phyloP scores from a whole-genome alignment of 1,140 invertebrate genomes.

The Akabosia matsudoensis region DNA sequence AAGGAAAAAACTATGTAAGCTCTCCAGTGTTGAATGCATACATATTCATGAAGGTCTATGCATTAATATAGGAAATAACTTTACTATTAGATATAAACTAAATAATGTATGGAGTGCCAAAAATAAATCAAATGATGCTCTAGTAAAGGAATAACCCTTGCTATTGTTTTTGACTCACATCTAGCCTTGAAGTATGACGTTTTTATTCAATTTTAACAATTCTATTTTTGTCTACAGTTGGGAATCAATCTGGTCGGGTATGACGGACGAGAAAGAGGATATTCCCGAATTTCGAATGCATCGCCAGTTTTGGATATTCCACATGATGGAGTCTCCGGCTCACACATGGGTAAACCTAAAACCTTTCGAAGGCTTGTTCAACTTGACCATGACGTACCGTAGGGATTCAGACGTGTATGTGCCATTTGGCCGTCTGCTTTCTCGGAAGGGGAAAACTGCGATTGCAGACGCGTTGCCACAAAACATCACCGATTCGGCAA shows the following conservation, averaged over 20 bases:
- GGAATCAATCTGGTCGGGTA: conserved; percentile 11
- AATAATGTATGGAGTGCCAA: no score
- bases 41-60: no score
- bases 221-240: neutral
- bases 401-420: conserved; percentile 57
- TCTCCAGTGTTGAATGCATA: no score
- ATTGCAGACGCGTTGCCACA: neutral
- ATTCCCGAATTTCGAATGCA: conserved; percentile 23
- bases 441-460: conserved; percentile 39
- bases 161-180: no score
- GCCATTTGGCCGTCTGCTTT: conserved; percentile 53
- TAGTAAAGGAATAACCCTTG: no score
- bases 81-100: no score
- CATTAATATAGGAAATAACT: no score
- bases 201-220: neutral
- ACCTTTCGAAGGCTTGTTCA: conserved; percentile 53
- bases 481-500: neutral
- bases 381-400: conserved; percentile 62
- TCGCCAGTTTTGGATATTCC: conserved; percentile 26
- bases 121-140: no score
- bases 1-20: conserved; percentile 20
- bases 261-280: neutral
- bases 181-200: no score
- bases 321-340: conserved; percentile 30
- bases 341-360: conserved; percentile 31